phyloP scores from a whole-genome alignment of 2,113 vertebrate genomes.

The Thinocorus orbignyianus region DNA sequence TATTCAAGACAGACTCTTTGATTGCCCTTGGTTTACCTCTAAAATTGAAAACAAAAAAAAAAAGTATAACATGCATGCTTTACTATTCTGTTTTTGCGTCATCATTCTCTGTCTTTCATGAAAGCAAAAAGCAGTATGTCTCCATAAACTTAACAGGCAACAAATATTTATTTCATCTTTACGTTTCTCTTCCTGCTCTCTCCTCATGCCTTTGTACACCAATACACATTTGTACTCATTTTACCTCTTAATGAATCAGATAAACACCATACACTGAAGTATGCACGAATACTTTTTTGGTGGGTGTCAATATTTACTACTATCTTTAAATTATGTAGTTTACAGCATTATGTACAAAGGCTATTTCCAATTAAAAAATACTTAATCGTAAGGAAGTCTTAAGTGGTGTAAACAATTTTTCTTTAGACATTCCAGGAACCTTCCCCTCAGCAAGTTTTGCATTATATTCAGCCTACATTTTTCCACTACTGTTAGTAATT shows the following conservation, averaged over 20 bases:
- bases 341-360: not conserved
- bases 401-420: not conserved
- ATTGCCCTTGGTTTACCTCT: not conserved
- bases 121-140: not conserved
- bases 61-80: not conserved
- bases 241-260: not conserved
- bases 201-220: not conserved
- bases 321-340: not conserved
- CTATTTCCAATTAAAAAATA: not conserved
- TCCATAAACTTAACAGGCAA: not conserved
- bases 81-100: not conserved
- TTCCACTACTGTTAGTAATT: not conserved
- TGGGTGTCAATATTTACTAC: not conserved
- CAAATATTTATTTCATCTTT: not conserved
- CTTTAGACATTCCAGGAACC: not conserved
- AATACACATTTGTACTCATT: not conserved
- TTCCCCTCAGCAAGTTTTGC: not conserved
- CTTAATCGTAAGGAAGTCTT: not conserved
- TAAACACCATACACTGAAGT: not conserved
- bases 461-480: not conserved
- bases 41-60: not conserved
- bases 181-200: rapidly evolving
- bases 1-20: not conserved
- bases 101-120: not conserved
- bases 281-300: not conserved